A percentile compares a stretch with the other conserved stretches of the same genome.
Conservation (phyloP, 2,113 vertebrate genomes). For the Pituophis catenifer region DNA sequence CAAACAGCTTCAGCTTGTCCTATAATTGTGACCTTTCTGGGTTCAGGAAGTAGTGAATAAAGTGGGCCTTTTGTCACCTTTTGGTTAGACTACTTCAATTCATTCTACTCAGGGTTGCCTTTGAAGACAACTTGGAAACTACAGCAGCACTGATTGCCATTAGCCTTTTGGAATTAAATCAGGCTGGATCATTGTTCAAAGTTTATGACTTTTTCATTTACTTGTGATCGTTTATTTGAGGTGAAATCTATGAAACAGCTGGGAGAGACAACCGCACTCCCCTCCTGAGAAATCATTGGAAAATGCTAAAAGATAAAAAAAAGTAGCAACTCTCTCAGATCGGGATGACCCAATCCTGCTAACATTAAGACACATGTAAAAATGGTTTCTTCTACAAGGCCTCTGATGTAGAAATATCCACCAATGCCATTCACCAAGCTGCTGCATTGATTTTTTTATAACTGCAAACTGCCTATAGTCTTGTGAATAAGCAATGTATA, state of each 20-base stretch:
- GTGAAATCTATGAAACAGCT: neutral
- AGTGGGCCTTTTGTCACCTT: neutral
- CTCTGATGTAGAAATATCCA: neutral
- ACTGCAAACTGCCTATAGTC: neutral
- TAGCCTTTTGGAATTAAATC: neutral
- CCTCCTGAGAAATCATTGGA: neutral
- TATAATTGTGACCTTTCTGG: neutral
- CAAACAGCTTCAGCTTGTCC: neutral
- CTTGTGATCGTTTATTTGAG: neutral
- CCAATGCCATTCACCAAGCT: neutral
- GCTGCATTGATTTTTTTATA: neutral
- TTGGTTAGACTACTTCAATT: neutral
- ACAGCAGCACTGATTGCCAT: neutral
- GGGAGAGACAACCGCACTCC: neutral
- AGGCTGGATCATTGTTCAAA: neutral
- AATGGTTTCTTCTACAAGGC: neutral
- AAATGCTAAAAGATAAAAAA: neutral
- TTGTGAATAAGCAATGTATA: neutral
- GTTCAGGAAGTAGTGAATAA: neutral
- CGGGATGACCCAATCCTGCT: neutral
- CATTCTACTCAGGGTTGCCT: neutral
- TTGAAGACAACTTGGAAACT: neutral
- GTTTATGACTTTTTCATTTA: neutral
- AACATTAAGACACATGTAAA: neutral
- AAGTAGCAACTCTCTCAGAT: neutral